These are phyloP conservation scores for Sebastes oblongus DNA, from an alignment of 2,797 vertebrate species.

Conservation along the genomic window DNA sequence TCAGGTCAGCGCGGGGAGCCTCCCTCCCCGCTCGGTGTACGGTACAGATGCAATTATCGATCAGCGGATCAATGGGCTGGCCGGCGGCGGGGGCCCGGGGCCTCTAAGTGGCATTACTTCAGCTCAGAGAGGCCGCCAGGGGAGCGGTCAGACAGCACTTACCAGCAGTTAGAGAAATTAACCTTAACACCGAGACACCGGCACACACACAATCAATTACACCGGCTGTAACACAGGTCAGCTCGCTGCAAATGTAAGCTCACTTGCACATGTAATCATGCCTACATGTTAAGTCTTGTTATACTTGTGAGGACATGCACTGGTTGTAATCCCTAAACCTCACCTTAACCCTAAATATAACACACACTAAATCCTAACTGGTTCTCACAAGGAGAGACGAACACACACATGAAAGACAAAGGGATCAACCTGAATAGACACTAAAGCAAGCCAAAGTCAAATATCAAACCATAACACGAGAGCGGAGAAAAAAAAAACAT, in stretches of 20 bases:
- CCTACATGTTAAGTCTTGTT: not conserved
- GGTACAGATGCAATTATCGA: slow-evolving; percentile 80
- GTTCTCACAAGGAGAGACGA: not conserved
- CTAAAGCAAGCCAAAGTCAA: slow-evolving; percentile 53
- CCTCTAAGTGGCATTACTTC: slow-evolving; percentile 81
- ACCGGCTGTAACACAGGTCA: slow-evolving; percentile 65
- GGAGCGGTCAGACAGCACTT: slow-evolving; percentile 83
- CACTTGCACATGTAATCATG: slow-evolving; percentile 47
- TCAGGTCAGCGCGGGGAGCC: slow-evolving; percentile 41
- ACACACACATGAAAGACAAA: slow-evolving; percentile 31
- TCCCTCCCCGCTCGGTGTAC: slow-evolving; percentile 29
- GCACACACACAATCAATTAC: slow-evolving; percentile 78
- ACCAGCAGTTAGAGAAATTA: slow-evolving; percentile 85
- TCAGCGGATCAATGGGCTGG: slow-evolving; percentile 81
- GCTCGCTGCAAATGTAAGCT: slow-evolving; percentile 42
- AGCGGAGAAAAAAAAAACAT: slow-evolving; percentile 21
- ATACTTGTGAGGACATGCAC: slow-evolving; percentile 12
- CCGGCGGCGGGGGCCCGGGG: slow-evolving; percentile 56
- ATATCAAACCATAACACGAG: slow-evolving; percentile 64
- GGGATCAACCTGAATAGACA: slow-evolving; percentile 28
- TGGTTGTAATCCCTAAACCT: slow-evolving; percentile 19
- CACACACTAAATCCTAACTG: slow-evolving; percentile 2
- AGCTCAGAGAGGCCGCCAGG: slow-evolving; percentile 77
- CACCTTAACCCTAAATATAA: slow-evolving; percentile 10
- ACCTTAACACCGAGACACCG: slow-evolving; percentile 79